Conservation (phyloP, 2,888 invertebrate genomes). For the Catocala fraxini region DNA sequence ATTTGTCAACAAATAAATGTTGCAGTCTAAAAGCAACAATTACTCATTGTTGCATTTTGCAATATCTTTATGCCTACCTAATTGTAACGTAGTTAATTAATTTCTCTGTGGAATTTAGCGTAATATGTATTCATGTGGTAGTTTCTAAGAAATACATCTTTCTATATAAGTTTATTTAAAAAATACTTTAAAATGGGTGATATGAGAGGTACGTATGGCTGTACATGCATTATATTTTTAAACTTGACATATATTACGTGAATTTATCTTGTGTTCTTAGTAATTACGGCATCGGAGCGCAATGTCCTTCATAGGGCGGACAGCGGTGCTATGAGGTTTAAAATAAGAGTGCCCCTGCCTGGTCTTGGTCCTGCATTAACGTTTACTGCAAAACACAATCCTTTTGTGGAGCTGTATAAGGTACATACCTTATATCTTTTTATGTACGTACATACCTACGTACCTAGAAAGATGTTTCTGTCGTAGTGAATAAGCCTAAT, state of each 20-base stretch:
- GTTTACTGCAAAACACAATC: constrained; percentile 40
- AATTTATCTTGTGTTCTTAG: constrained; percentile 23
- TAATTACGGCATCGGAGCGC: constrained; percentile 20
- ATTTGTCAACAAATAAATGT: no score
- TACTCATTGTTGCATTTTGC: no score
- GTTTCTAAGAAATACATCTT: no score
- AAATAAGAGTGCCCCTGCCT: constrained; percentile 27
- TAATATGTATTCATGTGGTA: no score
- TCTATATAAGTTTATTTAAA: no score
- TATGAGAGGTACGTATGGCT: constrained; percentile 14
- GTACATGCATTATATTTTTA: not conserved
- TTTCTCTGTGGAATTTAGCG: no score
- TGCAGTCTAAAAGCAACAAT: no score
- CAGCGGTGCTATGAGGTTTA: constrained; percentile 51
- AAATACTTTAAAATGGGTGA: constrained; percentile 20
- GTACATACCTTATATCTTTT: constrained; percentile 29
- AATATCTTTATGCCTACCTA: no score
- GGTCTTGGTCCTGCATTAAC: constrained; percentile 29
- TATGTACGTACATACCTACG: no score
- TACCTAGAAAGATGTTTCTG: no score
- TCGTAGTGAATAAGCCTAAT: no score
- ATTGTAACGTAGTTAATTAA: no score
- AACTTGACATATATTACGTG: not conserved
- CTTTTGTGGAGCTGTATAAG: constrained; percentile 44
- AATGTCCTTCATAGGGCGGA: constrained; percentile 29